These are phyloP conservation scores for Metacarcinus magister DNA, from an alignment of 2,888 invertebrate species.

Conservation along the genomic window DNA sequence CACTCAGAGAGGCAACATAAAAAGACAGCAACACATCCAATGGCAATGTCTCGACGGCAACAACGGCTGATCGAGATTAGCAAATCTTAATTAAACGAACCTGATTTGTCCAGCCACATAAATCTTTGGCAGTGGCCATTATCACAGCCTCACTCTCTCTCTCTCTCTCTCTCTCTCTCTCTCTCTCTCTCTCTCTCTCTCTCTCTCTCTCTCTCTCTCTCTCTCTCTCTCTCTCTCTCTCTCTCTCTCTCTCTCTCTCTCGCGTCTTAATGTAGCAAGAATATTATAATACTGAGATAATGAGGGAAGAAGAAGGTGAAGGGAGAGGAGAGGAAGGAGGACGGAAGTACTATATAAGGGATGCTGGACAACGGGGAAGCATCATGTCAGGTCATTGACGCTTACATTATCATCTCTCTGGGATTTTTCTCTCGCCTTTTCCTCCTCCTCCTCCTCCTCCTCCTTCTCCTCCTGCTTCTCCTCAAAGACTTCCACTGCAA, in stretches of 20 bases:
- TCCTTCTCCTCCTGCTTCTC: neutral
- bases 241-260: neutral
- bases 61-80: slow-evolving; percentile 51
- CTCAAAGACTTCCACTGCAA: neutral
- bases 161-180: slow-evolving; percentile 4
- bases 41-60: neutral
- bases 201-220: slow-evolving; percentile 35
- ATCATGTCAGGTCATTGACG: no score
- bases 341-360: no score
- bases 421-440: neutral
- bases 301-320: no score
- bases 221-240: slow-evolving; percentile 12
- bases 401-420: no score
- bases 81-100: slow-evolving; percentile 67
- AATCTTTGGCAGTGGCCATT: slow-evolving; percentile 17
- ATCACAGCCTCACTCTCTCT: neutral
- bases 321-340: no score
- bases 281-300: no score
- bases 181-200: neutral
- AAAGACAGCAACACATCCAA: neutral
- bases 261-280: no score
- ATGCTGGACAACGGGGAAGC: no score
- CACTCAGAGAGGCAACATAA: slow-evolving; percentile 21
- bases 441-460: neutral
- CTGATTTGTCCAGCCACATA: slow-evolving; percentile 55